Base-by-base conservation (phyloP, 2,888 invertebrate genomes). In the Athalia cordata region DNA sequence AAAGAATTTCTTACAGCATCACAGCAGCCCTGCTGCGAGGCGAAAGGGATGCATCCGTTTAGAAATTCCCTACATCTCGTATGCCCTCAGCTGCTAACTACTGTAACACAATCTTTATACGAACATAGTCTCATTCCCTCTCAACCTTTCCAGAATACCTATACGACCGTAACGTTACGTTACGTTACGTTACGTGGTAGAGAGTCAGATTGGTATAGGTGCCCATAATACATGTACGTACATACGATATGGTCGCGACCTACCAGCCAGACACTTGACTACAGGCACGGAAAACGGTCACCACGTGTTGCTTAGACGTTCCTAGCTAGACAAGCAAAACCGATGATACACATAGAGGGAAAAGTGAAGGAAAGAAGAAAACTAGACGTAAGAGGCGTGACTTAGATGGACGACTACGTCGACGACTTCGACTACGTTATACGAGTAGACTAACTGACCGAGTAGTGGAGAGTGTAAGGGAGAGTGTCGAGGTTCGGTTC, bases 231-330 rank as follows among this genome's bases (percentile, higher is more conserved):
- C n/a, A 64, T 5, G 47, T 4, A 64, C n/a, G 47, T 4, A 43
- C 9, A 5, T 64, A 64, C n/a, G n/a, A 29, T 15, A 49, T 50
- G 4, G 8, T 66, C 13, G n/a, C 5, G 43, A 45, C 7, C 29
- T 8, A 43, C 13, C 59, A 29, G 47, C 50, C 47, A 64, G 75
- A 75, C 75, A 75, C 75, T 75, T 75, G 75, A 75, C 75, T 75
- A 29, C 62, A 75, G 75, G 62, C 75, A 49, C 62, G 45, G 64
- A 75, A 29, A 29, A 61, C 75, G 75, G 75, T 75, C 75, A 75
- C 75, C 75, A 75, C 75, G 75, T 75, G 75, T 75, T 75, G 75
- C 75, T 75, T 75, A 64, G 62, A 50, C 64, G 75, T 13, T n/a
- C 62, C 29, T 59, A 72, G 29, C 29, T 29, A 29, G 72, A 72